Evolutionary conservation across 2,888 invertebrate species (phyloP).

Genomic region (Troides aeacus): DNA sequence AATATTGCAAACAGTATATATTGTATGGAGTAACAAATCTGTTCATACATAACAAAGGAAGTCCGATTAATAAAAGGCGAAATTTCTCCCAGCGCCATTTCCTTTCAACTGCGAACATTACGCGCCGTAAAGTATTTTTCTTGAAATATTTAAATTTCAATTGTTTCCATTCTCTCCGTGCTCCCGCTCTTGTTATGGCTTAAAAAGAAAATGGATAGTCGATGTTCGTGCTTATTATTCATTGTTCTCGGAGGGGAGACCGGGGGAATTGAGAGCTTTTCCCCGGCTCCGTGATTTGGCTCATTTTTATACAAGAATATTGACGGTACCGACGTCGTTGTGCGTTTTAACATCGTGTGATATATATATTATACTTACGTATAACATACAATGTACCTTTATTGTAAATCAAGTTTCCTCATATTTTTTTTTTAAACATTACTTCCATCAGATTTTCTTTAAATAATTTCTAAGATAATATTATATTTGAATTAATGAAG

Average conservation of each 20-base stretch:
- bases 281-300: slow-evolving; percentile 65
- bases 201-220: slow-evolving; percentile 72
- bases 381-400: too few species aligned
- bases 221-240: slow-evolving; percentile 75
- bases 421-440: too few species aligned
- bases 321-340: slow-evolving; percentile 48
- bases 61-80: slow-evolving; percentile 17
- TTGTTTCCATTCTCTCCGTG: slow-evolving; percentile 68
- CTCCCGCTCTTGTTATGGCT: slow-evolving; percentile 64
- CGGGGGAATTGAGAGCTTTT: slow-evolving; percentile 54
- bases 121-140: slow-evolving; percentile 48
- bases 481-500: too few species aligned
- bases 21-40: slow-evolving; percentile 4
- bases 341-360: slow-evolving; percentile 43
- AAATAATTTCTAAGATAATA: too few species aligned
- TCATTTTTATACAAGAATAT: slow-evolving; percentile 75
- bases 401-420: too few species aligned
- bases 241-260: slow-evolving; percentile 58
- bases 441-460: too few species aligned
- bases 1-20: slow-evolving; percentile 3
- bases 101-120: slow-evolving; percentile 24
- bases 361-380: not conserved
- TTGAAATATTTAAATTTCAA: slow-evolving; percentile 71
- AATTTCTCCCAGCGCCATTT: slow-evolving; percentile 22
- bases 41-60: slow-evolving; percentile 21